phyloP scores from a whole-genome alignment of 1,140 invertebrate species.

The Leptinotarsa lineolata region DNA sequence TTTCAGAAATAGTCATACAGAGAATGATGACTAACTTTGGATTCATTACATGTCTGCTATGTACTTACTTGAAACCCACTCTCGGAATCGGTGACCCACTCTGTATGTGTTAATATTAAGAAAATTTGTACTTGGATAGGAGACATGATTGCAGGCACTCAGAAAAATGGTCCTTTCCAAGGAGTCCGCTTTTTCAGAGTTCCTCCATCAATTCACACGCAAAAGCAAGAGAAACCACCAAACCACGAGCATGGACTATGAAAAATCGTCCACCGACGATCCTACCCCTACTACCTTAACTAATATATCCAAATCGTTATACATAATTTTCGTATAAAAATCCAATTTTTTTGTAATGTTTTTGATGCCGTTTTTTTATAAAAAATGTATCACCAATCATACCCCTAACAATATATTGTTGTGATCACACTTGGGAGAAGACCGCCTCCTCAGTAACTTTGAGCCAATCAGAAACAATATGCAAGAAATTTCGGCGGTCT shows the following conservation, averaged over 20 bases:
- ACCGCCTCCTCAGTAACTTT: slow-evolving; percentile 33
- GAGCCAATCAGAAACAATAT: slow-evolving; percentile 35
- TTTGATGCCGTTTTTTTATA: slow-evolving; percentile 34
- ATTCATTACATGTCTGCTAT: no score
- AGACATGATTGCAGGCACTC: slow-evolving; percentile 38
- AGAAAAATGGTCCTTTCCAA: slow-evolving; percentile 33
- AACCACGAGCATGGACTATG: slow-evolving; percentile 42
- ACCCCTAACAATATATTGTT: slow-evolving; percentile 39
- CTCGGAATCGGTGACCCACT: not conserved
- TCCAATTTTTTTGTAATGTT: slow-evolving; percentile 33
- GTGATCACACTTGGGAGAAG: slow-evolving; percentile 43
- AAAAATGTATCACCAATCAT: slow-evolving; percentile 45
- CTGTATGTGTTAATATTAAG: slow-evolving; percentile 34
- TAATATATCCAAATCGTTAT: slow-evolving; percentile 40
- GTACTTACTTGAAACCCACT: no score
- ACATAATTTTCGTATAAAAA: slow-evolving; percentile 47
- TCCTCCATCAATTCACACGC: slow-evolving; percentile 31
- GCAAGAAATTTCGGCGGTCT: slow-evolving; percentile 25
- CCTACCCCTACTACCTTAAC: slow-evolving; percentile 25
- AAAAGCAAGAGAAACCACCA: slow-evolving; percentile 46
- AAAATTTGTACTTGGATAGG: slow-evolving; percentile 54
- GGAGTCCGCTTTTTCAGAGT: slow-evolving; percentile 15
- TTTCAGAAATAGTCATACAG: no score
- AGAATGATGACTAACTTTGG: no score
- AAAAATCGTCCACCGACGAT: slow-evolving; percentile 15